Base-by-base conservation (phyloP, 2,888 invertebrate genomes). In the Carpatolechia fugitivella region DNA sequence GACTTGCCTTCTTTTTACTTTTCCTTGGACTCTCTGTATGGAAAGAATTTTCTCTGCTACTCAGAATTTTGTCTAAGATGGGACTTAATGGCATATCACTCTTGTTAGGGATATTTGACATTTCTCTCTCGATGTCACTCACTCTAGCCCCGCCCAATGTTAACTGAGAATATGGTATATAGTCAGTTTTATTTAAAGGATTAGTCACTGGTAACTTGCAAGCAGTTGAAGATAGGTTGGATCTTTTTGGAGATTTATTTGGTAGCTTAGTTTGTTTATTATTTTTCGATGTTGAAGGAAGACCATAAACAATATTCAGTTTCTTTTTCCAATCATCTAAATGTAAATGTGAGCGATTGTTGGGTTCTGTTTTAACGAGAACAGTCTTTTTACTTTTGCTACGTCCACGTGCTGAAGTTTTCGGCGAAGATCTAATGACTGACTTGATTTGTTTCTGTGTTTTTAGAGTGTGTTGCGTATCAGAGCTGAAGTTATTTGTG, bases 121-220 rank as follows among this genome's bases (percentile, higher is more conserved):
- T 72, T 78, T 89, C 87, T 63, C 66, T 80, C 69, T 90, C 88
- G 56, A 90, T 79, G 53, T 90, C 89, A 64, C 84, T 82, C 1
- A 79, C 78, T 61, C 68, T 77, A 8, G 78, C 84, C 48, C 90
- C 91, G 16, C 91, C 91, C 60, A 91, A 60, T 13, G 90, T 91
- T 56, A 91, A 69, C 65, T 86, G 76, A 10, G 88, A 80, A 69
- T 91, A 91, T 0, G 91, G 91, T 64, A 91, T 87, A 61, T 91
- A 91, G 49, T 86, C 83, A 11, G 70, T 58, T 57, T 83, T 85
- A 59, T 85, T 85, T 18, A 78, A 62, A 29, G n/a, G 29, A 29
- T 44, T 44, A 13, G 11, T 44, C 41, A 20, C 16, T 14, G 40
- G 40, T 11, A 40, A 7, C 7, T 54, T 24, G n/a, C n/a, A n/a